Evolutionary conservation across 2,797 vertebrate species (phyloP), one percentile per base, ranked within the genome.

Genomic region (Liasis olivaceus): DNA sequence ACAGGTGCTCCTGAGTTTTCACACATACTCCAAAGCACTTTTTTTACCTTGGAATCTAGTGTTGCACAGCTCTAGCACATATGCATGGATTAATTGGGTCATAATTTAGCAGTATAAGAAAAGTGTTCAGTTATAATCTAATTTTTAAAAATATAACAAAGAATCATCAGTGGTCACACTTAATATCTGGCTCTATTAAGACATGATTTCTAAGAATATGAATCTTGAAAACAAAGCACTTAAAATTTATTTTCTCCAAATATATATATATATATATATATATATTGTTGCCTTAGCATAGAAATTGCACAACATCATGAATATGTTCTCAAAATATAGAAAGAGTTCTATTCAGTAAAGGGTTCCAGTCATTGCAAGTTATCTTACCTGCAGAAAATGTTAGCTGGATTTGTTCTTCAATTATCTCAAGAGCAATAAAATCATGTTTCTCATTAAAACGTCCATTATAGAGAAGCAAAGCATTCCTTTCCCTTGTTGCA

Each of bases 381-480:
- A 72, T 2, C 62, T 97, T 93, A 99, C 99, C 99, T 98, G 99
- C 98, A 0, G 99, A 99, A 97, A 98, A 99, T 0, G 98, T 99
- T 95, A 99, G 98, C 97, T 99, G 99, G 96, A 99, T 98, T 97
- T 99, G 99, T 95, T 99, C 99, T 0, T 98, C 98, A 24, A 99
- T 98, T 81, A 99, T 98, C 98, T 99, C 99, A 97, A 99, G 96
- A 8, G 99, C 99, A 51, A 99, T 98, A 96, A 99, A 99, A 97
- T 99, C 99, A 0, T 99, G 99, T 91, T 99, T 99, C 96, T 99
- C 99, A 0, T 99, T 99, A 97, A 99, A 99, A 91, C 99, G 98
- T 85, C 99, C 99, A 0, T 99, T 99, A 97, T 99, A 99, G 24
- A 99, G 99, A 2, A 99, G 98, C 89, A 99, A 97, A 36, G 98